Percentiles rank a stretch among this genome's conserved stretches.
Evolutionary conservation across 2,113 vertebrate species (phyloP).

Genomic region (Mandrillus leucophaeus): DNA sequence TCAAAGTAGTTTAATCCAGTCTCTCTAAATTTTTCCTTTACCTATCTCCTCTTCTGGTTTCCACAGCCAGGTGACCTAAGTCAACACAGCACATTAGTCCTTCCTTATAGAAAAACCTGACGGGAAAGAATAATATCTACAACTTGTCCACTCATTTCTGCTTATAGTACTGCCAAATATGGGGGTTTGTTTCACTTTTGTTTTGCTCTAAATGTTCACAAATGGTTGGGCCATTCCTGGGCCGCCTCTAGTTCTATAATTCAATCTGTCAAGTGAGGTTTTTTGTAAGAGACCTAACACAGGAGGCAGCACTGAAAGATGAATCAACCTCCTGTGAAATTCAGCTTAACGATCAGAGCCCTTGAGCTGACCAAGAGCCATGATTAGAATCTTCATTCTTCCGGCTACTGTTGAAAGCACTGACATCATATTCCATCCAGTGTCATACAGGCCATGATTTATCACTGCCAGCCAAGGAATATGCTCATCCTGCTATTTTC

Average conservation of each 20-base stretch:
- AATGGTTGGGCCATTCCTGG: not conserved
- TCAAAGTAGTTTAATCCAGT: not conserved
- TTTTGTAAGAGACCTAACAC: not conserved
- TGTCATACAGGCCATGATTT: conserved; percentile 35
- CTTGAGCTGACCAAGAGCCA: conserved; percentile 3
- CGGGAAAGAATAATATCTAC: not conserved
- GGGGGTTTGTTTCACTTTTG: not conserved
- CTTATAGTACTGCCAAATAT: not conserved
- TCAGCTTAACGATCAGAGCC: not conserved
- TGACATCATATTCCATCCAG: not conserved
- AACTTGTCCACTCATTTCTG: not conserved
- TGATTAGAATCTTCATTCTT: not conserved
- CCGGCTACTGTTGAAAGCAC: not conserved
- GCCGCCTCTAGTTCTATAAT: not conserved
- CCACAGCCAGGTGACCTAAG: not conserved
- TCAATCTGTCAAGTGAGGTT: not conserved
- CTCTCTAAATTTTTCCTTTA: not conserved
- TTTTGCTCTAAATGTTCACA: not conserved
- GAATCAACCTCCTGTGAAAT: not conserved
- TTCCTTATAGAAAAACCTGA: not conserved
- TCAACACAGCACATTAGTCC: not conserved
- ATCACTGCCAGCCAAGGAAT: not conserved
- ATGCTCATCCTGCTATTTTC: conserved; percentile 10
- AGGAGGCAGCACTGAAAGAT: not conserved
- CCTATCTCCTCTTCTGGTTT: not conserved